A percentile compares a stretch with the other conserved stretches of the same genome.
Evolutionary conservation across 2,113 vertebrate species (phyloP).

Genomic region (Corythoichthys intestinalis): DNA sequence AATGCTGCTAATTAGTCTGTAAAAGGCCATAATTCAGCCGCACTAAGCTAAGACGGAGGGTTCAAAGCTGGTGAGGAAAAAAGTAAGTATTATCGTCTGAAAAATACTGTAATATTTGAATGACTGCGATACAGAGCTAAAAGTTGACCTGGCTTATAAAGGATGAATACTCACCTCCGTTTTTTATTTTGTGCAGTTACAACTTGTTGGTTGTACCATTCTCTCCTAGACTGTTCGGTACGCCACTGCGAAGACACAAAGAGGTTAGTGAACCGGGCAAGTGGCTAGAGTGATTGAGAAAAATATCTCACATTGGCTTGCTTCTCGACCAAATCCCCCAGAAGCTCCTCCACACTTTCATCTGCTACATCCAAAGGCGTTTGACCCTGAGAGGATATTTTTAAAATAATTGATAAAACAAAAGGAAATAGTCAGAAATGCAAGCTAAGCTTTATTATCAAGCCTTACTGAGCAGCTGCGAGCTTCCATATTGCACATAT

Average conservation of each 20-base stretch:
- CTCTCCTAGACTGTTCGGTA: constrained; percentile 62
- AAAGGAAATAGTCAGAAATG: not conserved
- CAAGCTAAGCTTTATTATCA: not conserved
- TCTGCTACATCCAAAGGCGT: constrained; percentile 86
- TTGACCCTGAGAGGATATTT: constrained; percentile 74
- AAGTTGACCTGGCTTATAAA: not conserved
- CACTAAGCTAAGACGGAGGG: too few species aligned
- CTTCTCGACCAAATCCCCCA: constrained; percentile 81
- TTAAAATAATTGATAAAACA: not conserved
- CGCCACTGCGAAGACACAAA: constrained; percentile 59
- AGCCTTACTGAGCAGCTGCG: constrained; percentile 86
- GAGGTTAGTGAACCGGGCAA: constrained; percentile 6
- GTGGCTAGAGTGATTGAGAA: not conserved
- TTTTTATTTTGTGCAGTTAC: constrained; percentile 54
- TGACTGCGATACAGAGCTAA: not conserved
- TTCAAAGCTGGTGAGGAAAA: too few species aligned
- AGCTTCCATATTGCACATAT: constrained; percentile 89
- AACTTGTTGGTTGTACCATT: constrained; percentile 61
- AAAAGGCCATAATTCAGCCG: too few species aligned
- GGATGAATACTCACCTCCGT: constrained; percentile 56
- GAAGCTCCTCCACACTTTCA: constrained; percentile 76
- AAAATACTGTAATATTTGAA: not conserved
- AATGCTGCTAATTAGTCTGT: too few species aligned
- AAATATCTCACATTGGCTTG: constrained; percentile 76
- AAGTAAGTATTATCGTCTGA: too few species aligned